phyloP scores from a whole-genome alignment of 37 sponge, comb jelly and placozoan genomes.

The Cliona cf. orientalis region DNA sequence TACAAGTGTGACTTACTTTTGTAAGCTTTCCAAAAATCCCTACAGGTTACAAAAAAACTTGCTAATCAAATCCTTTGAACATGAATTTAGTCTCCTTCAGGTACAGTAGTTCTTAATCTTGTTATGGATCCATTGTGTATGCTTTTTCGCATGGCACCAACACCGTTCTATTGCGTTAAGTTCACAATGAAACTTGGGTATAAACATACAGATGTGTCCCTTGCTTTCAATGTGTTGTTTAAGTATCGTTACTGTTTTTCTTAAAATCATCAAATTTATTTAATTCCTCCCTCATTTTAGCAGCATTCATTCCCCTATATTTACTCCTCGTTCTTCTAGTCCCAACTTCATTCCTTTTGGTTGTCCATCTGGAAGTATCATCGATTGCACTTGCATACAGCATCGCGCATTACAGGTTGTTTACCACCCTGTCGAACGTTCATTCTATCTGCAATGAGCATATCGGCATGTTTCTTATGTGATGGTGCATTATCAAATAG shows the following conservation, averaged over 20 bases:
- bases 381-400: conserved; percentile 36
- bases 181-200: conserved; percentile 63
- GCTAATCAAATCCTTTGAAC: conserved; percentile 6
- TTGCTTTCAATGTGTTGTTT: conserved; percentile 18
- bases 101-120: conserved; percentile 31
- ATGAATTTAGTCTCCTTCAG: conserved; percentile 39
- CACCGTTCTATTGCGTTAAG: conserved; percentile 40
- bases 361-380: conserved; percentile 24
- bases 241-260: conserved; percentile 5
- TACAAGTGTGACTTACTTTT: conserved; percentile 10
- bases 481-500: conserved; percentile 48
- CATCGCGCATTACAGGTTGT: conserved; percentile 47
- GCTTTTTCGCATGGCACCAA: conserved; percentile 25
- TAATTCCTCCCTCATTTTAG: conserved; percentile 31
- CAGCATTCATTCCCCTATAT: conserved; percentile 35
- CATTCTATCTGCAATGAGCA: conserved; percentile 37
- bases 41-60: conserved; percentile 41
- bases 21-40: conserved; percentile 40
- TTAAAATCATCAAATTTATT: conserved; percentile 29
- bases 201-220: conserved; percentile 39
- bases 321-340: conserved; percentile 52
- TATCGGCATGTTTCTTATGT: conserved; percentile 23
- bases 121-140: conserved; percentile 35
- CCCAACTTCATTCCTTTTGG: conserved; percentile 36
- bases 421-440: conserved; percentile 59